Evolutionary conservation across 2,888 invertebrate species (phyloP).

Genomic region (Microplitis manilae): DNA sequence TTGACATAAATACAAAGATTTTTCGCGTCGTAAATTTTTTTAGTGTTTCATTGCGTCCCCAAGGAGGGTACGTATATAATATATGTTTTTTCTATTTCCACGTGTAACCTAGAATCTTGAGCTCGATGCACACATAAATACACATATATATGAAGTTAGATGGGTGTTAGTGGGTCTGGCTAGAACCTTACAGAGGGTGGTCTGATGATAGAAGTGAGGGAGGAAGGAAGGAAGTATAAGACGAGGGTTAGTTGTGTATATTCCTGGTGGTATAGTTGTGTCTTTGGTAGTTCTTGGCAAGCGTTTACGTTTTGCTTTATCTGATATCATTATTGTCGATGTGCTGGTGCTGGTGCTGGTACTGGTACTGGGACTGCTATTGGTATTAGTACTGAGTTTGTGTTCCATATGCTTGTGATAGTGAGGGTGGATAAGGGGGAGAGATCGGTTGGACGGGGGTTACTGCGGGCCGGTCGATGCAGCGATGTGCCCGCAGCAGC

Average conservation of each 20-base stretch:
- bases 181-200: slow-evolving; percentile 33
- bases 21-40: not conserved
- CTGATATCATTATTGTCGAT: not conserved
- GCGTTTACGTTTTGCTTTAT: not conserved
- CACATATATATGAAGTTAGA: slow-evolving; percentile 30
- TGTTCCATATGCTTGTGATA: slow-evolving; percentile 13
- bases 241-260: slow-evolving; percentile 16
- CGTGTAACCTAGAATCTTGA: slow-evolving; percentile 15
- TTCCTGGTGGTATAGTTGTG: not conserved
- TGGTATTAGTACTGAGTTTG: slow-evolving; percentile 30
- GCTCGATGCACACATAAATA: not conserved
- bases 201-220: slow-evolving; percentile 37
- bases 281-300: slow-evolving; percentile 10
- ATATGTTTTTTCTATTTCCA: not conserved
- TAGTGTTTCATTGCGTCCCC: not conserved
- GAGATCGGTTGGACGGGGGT: slow-evolving; percentile 47
- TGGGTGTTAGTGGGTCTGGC: slow-evolving; percentile 53
- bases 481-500: slow-evolving; percentile 59
- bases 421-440: slow-evolving; percentile 44
- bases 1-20: not conserved
- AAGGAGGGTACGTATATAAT: slow-evolving; percentile 6
- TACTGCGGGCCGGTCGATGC: slow-evolving; percentile 64
- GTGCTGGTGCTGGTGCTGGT: not conserved
- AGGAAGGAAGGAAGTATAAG: slow-evolving; percentile 34
- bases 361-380: slow-evolving; percentile 30